These are phyloP conservation scores for Amphimedon queenslandica DNA, from an alignment of 37 sponge, comb jelly and placozoan species.

Conservation along the genomic window DNA sequence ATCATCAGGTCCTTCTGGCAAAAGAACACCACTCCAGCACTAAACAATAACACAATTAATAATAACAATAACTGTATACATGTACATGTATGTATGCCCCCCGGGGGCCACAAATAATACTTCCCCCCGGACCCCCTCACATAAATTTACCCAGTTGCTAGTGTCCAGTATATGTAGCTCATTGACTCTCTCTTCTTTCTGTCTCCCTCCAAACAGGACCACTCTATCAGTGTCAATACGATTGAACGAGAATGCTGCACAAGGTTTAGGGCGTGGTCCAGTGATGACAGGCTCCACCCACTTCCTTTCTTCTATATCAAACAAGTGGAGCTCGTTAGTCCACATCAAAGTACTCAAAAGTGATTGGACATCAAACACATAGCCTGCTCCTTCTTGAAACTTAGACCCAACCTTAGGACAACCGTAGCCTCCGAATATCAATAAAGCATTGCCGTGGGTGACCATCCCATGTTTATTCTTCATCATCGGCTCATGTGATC, in stretches of 20 bases:
- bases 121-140: neutral
- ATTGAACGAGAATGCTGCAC: constrained; percentile 71
- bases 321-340: constrained; percentile 74
- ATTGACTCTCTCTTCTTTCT: constrained; percentile 38
- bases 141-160: constrained; percentile 46
- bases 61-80: neutral
- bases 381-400: constrained; percentile 1
- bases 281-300: constrained; percentile 51
- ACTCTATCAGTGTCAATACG: constrained; percentile 28
- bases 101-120: no score
- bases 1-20: neutral
- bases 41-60: neutral
- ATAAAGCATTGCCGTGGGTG: constrained; percentile 39
- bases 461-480: constrained; percentile 61
- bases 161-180: constrained; percentile 58
- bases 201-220: constrained; percentile 72
- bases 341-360: constrained; percentile 15
- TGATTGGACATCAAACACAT: neutral
- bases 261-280: constrained; percentile 57
- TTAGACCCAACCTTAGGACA: neutral
- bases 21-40: constrained; percentile 48
- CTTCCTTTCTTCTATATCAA: constrained; percentile 11
- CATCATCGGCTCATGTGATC: constrained; percentile 14
- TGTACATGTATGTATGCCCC: neutral
- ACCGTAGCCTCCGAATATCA: constrained; percentile 71